A percentile compares a stretch with the other conserved stretches of the same genome.
phyloP scores from a whole-genome alignment of 2,797 vertebrate genomes.

The Rhynchonycteris naso region DNA sequence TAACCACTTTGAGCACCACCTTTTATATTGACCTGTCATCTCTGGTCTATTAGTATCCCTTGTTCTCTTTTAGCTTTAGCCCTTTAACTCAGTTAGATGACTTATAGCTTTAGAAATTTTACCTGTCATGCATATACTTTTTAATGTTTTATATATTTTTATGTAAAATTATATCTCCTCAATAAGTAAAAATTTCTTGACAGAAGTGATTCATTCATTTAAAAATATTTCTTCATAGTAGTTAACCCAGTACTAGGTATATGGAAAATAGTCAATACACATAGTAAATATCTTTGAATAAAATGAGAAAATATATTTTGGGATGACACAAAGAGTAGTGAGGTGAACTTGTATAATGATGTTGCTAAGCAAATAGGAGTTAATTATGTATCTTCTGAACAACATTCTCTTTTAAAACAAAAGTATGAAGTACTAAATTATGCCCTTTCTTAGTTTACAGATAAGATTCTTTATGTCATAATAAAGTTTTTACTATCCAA shows the following conservation, averaged over 20 bases:
- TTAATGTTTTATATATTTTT: slow-evolving; percentile 35
- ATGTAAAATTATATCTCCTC: neutral
- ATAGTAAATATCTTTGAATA: neutral
- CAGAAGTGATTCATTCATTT: neutral
- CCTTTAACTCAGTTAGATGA: neutral
- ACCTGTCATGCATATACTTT: neutral
- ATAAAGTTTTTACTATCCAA: slow-evolving; percentile 20
- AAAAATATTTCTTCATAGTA: neutral
- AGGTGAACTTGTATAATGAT: neutral
- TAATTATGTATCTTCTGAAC: neutral
- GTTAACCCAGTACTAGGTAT: neutral
- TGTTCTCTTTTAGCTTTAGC: neutral
- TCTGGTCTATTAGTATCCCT: neutral
- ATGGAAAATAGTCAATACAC: neutral
- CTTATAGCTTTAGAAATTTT: neutral
- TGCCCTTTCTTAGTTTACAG: neutral
- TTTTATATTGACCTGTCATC: neutral
- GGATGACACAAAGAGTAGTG: neutral
- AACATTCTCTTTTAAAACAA: neutral
- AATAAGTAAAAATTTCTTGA: neutral
- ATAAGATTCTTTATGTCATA: neutral
- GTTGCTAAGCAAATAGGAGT: neutral
- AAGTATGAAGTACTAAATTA: neutral
- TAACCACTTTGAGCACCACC: neutral
- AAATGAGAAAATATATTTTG: slow-evolving; percentile 6